These are phyloP conservation scores for Anser brachyrhynchus DNA, from an alignment of 2,113 vertebrate species.

Conservation along the genomic window DNA sequence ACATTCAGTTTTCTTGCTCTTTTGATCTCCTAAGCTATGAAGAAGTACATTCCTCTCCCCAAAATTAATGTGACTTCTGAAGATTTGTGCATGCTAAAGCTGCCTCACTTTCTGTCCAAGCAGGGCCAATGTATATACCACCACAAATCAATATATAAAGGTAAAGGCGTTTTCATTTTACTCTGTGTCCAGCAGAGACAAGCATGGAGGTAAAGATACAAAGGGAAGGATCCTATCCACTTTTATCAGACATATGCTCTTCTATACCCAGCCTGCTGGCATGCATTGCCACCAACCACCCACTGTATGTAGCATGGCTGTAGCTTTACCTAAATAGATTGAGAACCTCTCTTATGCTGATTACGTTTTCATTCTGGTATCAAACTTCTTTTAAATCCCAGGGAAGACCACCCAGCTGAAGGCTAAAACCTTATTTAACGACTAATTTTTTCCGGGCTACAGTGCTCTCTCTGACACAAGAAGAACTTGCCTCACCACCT, in stretches of 20 bases:
- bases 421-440: neutral
- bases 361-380: neutral
- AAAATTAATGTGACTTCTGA: accelerated
- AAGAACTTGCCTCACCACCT: accelerated
- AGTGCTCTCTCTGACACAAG: accelerated
- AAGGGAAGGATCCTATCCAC: neutral
- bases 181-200: neutral
- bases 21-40: neutral
- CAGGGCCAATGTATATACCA: accelerated
- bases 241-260: neutral
- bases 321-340: neutral
- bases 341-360: neutral
- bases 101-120: neutral
- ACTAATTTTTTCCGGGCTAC: accelerated
- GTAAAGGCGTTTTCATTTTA: neutral
- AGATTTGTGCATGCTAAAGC: neutral
- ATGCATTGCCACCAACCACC: neutral
- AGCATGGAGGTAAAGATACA: neutral
- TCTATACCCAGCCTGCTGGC: neutral
- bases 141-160: accelerated
- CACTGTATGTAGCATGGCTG: accelerated
- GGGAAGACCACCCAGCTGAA: accelerated
- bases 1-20: neutral
- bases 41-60: neutral
- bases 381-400: accelerated